Evolutionary conservation across 1,140 invertebrate species (phyloP), one percentile per base, ranked within the genome.

Genomic region (Oreohelix idahoensis): DNA sequence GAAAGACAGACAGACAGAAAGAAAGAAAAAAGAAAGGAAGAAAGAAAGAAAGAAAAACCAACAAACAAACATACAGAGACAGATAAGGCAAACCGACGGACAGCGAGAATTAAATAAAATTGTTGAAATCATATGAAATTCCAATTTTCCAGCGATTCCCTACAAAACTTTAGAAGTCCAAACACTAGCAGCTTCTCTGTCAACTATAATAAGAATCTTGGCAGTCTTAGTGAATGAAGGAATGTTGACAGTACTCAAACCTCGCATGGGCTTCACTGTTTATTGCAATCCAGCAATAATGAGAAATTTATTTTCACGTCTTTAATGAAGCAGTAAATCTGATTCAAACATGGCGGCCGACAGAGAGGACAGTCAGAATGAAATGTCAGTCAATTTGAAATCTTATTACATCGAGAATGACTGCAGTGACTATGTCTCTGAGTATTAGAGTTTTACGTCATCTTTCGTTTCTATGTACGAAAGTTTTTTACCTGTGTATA

Each of bases 1-100:
- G 73, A 75, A 45, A 75, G 73, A 15, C 10, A 49, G 45, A 49
- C 10, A 17, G 45, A 49, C 45, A 49, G 45, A 11, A 17, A 49
- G 15, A 75, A 45, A 75, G 15, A 75, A n/a, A 75, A 29, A 75
- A 29, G 36, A n/a, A n/a, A n/a, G 35, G 36, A 45, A 36, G 73
- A 38, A 29, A 38, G 36, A 75, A 29, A 75, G 73, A 75, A 36
- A 8, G 45, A 49, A 49, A 11, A 17, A 49, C 10, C 17, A 17
- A 49, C 10, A 11, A 17, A 49, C 53, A 58, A 29, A 76, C 39
- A 45, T 13, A 76, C 10, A 58, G 38, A 76, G 36, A 76, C 8
- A 76, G 74, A 76, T 8, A 45, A 45, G 74, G 29, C 10, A 76
- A 38, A 29, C 10, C 13, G 36, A 76, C 4, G n/a, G 11, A 42